Percentiles rank a stretch among this genome's conserved stretches.
phyloP scores from a whole-genome alignment of 2,888 invertebrate genomes.

The Crepidodera aurea region DNA sequence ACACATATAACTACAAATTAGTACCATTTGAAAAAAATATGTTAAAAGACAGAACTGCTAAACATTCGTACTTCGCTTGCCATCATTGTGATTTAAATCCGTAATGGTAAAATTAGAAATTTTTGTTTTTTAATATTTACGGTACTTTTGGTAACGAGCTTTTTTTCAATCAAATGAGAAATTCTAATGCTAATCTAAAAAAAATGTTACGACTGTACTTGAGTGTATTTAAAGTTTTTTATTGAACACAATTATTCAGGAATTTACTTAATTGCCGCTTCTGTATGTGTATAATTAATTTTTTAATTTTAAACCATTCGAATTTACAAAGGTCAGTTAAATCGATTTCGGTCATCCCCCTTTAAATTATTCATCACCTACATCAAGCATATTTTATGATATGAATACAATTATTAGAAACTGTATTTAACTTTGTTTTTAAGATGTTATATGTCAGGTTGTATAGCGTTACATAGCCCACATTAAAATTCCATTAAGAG shows the following conservation, averaged over 20 bases:
- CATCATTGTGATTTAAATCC: too few relatives aligned
- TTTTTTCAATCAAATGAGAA: too few relatives aligned
- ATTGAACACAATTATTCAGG: neutral
- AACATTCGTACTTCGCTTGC: too few relatives aligned
- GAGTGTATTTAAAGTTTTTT: too few relatives aligned
- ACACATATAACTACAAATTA: too few relatives aligned
- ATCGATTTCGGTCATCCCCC: neutral
- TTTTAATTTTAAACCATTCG: neutral
- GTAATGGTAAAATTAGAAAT: too few relatives aligned
- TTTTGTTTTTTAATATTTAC: too few relatives aligned
- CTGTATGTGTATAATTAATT: neutral
- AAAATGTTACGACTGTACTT: too few relatives aligned
- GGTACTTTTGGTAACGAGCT: too few relatives aligned
- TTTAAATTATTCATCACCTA: slow-evolving; percentile 12
- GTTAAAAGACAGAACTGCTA: too few relatives aligned
- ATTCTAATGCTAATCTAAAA: too few relatives aligned
- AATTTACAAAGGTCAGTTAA: slow-evolving; percentile 1
- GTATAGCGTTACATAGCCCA: slow-evolving; percentile 10
- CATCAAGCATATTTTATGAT: neutral
- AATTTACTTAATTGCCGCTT: neutral
- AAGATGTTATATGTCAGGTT: neutral
- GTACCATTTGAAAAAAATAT: too few relatives aligned
- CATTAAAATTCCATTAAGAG: slow-evolving; percentile 14
- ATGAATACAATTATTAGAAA: neutral
- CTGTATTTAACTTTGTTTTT: slow-evolving; percentile 7